Evolutionary conservation across 2,113 vertebrate species (phyloP).

Genomic region (Paramormyrops kingsleyae): DNA sequence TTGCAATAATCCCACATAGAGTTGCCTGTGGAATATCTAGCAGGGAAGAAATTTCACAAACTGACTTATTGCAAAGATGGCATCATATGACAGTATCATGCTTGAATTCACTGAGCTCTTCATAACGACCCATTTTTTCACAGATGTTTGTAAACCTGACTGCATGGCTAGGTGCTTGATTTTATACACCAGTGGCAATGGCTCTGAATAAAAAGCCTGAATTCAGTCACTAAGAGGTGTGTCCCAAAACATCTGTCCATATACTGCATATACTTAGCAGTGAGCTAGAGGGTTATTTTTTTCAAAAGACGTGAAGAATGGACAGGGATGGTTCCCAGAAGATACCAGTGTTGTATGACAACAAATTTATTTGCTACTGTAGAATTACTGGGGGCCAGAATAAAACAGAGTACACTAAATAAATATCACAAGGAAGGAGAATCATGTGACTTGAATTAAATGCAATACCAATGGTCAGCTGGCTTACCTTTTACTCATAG

Average conservation of each 20-base stretch:
- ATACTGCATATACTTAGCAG: too few species aligned
- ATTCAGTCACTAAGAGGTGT: neutral
- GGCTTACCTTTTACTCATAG: neutral
- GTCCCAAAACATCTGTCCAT: too few species aligned
- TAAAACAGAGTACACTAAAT: neutral
- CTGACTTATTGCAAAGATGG: neutral
- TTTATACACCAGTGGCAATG: neutral
- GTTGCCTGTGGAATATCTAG: too few species aligned
- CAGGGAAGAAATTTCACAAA: neutral
- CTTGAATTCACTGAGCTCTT: neutral
- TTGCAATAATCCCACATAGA: neutral
- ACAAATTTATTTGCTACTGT: neutral
- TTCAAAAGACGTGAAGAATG: too few species aligned
- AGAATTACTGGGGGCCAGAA: neutral
- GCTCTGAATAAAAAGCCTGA: neutral
- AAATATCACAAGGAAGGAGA: neutral
- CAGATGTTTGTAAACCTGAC: neutral
- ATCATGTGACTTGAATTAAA: neutral
- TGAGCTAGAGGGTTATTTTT: too few species aligned
- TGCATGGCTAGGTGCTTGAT: neutral
- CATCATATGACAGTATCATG: neutral
- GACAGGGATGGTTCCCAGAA: too few species aligned
- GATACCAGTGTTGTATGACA: too few species aligned
- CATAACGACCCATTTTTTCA: neutral
- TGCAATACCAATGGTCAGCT: neutral